These are phyloP conservation scores for Stegostoma tigrinum DNA, from an alignment of 2,113 vertebrate species.

Conservation along the genomic window DNA sequence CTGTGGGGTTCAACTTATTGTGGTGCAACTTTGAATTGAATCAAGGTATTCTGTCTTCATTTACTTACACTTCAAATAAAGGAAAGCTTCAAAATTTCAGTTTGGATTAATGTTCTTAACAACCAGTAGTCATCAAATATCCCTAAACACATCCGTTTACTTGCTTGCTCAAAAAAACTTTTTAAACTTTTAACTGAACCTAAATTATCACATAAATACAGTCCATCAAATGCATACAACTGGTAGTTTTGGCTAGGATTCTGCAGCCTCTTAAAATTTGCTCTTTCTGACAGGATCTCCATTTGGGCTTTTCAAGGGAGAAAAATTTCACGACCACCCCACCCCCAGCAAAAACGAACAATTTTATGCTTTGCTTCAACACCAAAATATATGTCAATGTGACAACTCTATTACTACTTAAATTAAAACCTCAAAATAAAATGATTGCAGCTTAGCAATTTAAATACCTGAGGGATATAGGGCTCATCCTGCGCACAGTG, in stretches of 20 bases:
- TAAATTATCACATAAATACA: neutral
- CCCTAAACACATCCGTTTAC: neutral
- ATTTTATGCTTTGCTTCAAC: neutral
- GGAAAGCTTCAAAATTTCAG: neutral
- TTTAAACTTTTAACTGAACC: neutral
- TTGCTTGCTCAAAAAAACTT: neutral
- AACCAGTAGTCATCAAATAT: neutral
- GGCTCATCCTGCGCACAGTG: slow-evolving; percentile 95
- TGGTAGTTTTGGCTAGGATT: neutral
- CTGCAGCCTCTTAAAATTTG: neutral
- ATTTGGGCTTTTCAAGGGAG: too few relatives aligned
- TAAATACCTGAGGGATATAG: slow-evolving; percentile 76
- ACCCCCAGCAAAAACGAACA: neutral
- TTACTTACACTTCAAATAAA: neutral
- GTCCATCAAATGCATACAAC: neutral
- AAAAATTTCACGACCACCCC: neutral
- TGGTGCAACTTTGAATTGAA: neutral
- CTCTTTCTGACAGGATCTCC: too few relatives aligned
- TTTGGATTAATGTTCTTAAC: neutral
- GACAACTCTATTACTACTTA: neutral
- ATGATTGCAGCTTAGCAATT: neutral
- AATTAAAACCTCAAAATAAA: slow-evolving; percentile 18
- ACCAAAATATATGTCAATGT: neutral
- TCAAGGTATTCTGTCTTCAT: neutral
- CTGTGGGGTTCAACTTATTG: neutral